A percentile compares a stretch with the other conserved stretches of the same genome.
These are phyloP conservation scores for Tympanoctomys barrerae DNA, from an alignment of 2,797 vertebrate genomes.

Conservation along the genomic window DNA sequence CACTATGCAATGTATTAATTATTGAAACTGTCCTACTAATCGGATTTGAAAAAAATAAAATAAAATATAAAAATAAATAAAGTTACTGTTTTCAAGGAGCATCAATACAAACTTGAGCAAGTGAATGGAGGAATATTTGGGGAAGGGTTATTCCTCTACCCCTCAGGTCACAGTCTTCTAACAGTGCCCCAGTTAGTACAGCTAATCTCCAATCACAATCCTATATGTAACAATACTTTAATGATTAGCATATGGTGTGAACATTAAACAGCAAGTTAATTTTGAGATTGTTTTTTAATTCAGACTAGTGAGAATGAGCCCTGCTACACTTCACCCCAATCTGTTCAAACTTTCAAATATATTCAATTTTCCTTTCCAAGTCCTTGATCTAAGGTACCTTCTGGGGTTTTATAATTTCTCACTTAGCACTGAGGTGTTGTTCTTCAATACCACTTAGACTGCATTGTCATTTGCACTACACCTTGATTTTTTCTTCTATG, in stretches of 20 bases:
- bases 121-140: neutral
- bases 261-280: slow-evolving; percentile 40
- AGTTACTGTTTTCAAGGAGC: neutral
- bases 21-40: too few relatives aligned
- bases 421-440: neutral
- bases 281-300: neutral
- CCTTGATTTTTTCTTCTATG: slow-evolving; percentile 35
- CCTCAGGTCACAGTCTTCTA: neutral
- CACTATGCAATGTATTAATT: too few relatives aligned
- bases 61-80: neutral
- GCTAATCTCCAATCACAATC: neutral
- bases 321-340: neutral
- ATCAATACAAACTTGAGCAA: neutral
- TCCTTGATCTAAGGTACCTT: slow-evolving; percentile 44
- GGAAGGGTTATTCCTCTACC: neutral
- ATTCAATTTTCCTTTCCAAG: neutral
- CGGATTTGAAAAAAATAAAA: too few relatives aligned
- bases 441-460: slow-evolving; percentile 28
- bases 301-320: neutral
- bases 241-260: neutral
- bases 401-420: slow-evolving; percentile 52
- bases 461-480: neutral
- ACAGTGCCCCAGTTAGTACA: neutral
- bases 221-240: neutral
- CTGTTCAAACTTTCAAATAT: slow-evolving; percentile 44